A percentile compares a stretch with the other conserved stretches of the same genome.
Conservation (phyloP, 2,113 vertebrate species). For the Lipotes vexillifer region DNA sequence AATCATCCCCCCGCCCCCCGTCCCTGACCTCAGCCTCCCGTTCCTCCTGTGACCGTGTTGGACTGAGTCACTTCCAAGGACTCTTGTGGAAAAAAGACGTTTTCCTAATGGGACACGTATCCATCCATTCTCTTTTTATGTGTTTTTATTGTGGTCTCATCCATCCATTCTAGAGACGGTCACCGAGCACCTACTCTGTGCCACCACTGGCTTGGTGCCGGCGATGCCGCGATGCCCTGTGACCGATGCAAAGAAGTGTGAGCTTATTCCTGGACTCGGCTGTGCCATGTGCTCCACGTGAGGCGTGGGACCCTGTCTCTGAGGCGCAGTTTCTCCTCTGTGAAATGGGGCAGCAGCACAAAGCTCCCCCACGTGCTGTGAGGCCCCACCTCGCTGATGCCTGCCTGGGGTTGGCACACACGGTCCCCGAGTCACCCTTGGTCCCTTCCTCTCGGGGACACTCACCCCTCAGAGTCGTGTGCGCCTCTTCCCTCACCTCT, state of each 20-base stretch:
- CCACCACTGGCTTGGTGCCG: neutral
- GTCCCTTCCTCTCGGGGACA: neutral
- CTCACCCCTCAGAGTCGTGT: neutral
- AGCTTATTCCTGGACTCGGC: neutral
- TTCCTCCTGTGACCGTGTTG: accelerated
- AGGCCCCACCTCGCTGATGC: neutral
- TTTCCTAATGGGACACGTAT: neutral
- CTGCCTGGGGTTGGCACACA: neutral
- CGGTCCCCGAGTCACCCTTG: neutral
- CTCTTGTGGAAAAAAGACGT: accelerated
- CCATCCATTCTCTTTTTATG: neutral
- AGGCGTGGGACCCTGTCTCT: neutral
- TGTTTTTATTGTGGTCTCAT: neutral
- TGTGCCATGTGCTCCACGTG: neutral
- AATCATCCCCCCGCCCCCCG: too few species aligned
- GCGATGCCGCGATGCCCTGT: too few species aligned
- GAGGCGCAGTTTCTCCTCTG: neutral
- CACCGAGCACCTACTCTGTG: neutral
- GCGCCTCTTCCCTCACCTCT: neutral
- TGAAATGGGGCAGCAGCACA: neutral
- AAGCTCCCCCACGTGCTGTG: neutral
- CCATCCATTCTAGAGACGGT: neutral
- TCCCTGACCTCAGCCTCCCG: neutral
- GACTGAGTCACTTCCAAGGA: neutral
- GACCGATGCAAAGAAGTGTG: accelerated